Base-by-base conservation (phyloP, 2,113 vertebrate genomes). In the Trichomycterus rosablanca region DNA sequence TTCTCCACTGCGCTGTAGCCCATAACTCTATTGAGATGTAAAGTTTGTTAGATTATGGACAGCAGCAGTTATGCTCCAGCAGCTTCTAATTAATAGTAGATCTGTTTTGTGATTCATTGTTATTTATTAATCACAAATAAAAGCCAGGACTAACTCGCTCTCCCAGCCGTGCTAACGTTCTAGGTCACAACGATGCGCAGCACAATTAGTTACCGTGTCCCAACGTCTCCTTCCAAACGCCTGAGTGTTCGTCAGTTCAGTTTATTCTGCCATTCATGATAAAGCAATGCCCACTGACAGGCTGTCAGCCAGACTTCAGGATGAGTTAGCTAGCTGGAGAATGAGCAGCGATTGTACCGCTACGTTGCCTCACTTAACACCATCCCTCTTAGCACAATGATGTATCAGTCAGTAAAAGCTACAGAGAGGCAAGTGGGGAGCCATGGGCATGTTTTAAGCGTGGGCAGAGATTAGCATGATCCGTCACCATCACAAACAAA, bases 171-270 rank as follows among this genome's bases (percentile, higher is more conserved):
- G n/a, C n/a, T n/a, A n/a, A n/a, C n/a, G n/a, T n/a, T n/a, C n/a
- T n/a, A n/a, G n/a, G n/a, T n/a, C n/a, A n/a, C n/a, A n/a, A 34
- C 30, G 66, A 45, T 23, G 63, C 22, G 62, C 26, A 42, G 52
- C 19, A 2, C 23, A 65, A 70, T 69, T 59, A 51, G 54, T 64
- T 53, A 64, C 70, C 42, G 49, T 2, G 34, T 43, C 35, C 10
- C 15, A 63, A 22, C 32, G 52, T 70, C 58, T 18, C 51, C 63
- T 57, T 61, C 67, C 45, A 60, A 20, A 65, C 60, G 46, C 51
- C 64, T 63, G 44, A 56, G 44, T 45, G 53, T 75, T 73, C 69
- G 69, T 76, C 79, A 73, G 69, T 64, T 67, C 8, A 18, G 67
- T 19, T 61, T n/a, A 0, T 8, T 57, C 39, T 67, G 62, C 26